Evolutionary conservation across 2,113 vertebrate species (phyloP).

Genomic region (Parus major): DNA sequence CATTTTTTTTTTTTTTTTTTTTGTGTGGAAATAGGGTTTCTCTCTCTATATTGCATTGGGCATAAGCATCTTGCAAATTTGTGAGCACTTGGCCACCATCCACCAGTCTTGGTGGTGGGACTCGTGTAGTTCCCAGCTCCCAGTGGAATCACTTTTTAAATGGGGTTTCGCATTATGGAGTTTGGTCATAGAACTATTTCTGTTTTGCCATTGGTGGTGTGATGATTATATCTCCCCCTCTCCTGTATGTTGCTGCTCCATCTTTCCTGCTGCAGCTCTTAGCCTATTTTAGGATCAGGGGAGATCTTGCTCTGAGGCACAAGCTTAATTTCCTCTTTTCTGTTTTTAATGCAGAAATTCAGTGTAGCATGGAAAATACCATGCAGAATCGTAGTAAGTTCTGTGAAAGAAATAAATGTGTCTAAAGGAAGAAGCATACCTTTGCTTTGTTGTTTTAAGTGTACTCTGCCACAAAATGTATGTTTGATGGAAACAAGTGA

Average conservation of each 20-base stretch:
- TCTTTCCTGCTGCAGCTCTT: not conserved
- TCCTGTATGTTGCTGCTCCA: not conserved
- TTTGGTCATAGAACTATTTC: not conserved
- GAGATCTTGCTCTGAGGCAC: not conserved
- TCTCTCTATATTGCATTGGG: not conserved
- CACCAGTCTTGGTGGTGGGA: not conserved
- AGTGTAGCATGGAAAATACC: not conserved
- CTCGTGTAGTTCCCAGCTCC: not conserved
- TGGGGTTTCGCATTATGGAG: not conserved
- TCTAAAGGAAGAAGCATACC: not conserved
- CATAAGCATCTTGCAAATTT: not conserved
- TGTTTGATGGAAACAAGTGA: not conserved
- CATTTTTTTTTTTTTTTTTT: not conserved
- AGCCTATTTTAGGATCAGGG: not conserved
- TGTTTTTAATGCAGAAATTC: not conserved
- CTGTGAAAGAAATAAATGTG: not conserved
- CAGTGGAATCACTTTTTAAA: not conserved
- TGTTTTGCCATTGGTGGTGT: not conserved
- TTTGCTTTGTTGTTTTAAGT: not conserved
- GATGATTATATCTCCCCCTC: not conserved
- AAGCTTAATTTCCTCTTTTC: not conserved
- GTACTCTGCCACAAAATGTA: not conserved
- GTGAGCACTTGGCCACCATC: fast-evolving
- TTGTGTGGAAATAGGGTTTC: not conserved
- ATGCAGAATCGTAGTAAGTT: not conserved